Conservation (phyloP, 1,140 invertebrate genomes). For the Euura saliciscinereae region DNA sequence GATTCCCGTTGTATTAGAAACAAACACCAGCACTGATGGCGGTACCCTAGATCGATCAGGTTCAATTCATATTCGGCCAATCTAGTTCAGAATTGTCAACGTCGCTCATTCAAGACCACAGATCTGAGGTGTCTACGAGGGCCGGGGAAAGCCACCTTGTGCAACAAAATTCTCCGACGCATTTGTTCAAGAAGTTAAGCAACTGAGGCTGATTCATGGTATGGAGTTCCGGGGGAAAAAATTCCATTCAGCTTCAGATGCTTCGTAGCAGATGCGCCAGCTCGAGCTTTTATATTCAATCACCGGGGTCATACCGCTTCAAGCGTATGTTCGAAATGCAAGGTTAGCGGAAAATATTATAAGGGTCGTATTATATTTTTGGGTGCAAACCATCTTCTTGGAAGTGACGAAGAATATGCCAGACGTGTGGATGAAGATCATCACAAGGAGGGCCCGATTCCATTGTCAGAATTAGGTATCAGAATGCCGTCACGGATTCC, state of each 20-base stretch:
- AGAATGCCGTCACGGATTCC: constrained; percentile 28
- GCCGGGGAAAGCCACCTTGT: constrained; percentile 21
- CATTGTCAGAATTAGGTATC: constrained; percentile 25
- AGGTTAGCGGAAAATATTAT: neutral
- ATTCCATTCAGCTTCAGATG: constrained; percentile 23
- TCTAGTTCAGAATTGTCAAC: constrained; percentile 15
- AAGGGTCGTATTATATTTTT: constrained; percentile 5
- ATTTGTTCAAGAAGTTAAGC: constrained; percentile 12
- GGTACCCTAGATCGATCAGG: neutral
- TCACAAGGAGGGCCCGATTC: constrained; percentile 15
- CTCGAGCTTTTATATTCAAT: constrained; percentile 26
- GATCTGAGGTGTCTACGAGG: constrained; percentile 22
- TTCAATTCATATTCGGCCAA: constrained; percentile 18
- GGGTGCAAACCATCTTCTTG: neutral
- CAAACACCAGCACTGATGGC: constrained; percentile 18
- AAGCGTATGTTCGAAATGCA: constrained; percentile 16
- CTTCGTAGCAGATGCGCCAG: constrained; percentile 33
- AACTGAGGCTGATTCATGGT: neutral
- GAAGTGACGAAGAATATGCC: constrained; percentile 22
- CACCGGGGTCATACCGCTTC: constrained; percentile 11
- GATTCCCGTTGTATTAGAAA: neutral
- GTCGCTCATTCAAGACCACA: neutral
- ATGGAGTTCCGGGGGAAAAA: constrained; percentile 8
- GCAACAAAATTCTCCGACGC: constrained; percentile 19
- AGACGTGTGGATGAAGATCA: constrained; percentile 20